phyloP scores from a whole-genome alignment of 2,113 vertebrate species.

The Symphodus melops region DNA sequence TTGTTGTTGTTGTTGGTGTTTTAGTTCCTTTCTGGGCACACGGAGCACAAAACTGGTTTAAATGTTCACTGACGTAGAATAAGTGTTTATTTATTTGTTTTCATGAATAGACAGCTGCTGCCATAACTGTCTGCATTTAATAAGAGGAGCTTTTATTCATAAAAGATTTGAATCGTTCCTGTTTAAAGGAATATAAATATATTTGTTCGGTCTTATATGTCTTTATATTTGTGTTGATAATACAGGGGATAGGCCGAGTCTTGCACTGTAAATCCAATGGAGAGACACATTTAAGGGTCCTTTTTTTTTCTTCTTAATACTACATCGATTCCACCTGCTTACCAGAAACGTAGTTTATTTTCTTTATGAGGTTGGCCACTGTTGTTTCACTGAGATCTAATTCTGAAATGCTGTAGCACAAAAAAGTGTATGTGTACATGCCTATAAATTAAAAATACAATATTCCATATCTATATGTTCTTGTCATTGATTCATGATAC shows the following conservation, averaged over 20 bases:
- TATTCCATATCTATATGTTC: slow-evolving; percentile 9
- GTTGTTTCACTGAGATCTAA: slow-evolving; percentile 75
- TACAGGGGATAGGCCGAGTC: slow-evolving; percentile 58
- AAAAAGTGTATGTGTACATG: slow-evolving; percentile 51
- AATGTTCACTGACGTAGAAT: slow-evolving; percentile 42
- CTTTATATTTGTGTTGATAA: slow-evolving; percentile 56
- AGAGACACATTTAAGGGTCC: slow-evolving; percentile 22
- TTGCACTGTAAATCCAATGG: slow-evolving; percentile 73
- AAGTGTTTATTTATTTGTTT: slow-evolving; percentile 59
- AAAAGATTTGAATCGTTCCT: slow-evolving; percentile 82
- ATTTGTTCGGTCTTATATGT: slow-evolving; percentile 61
- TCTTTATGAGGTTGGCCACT: slow-evolving; percentile 58
- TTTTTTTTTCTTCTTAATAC: slow-evolving; percentile 16
- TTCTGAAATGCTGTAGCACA: slow-evolving; percentile 72
- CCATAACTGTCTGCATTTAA: slow-evolving; percentile 66
- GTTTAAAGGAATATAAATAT: slow-evolving; percentile 84
- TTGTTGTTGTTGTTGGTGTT: slow-evolving; percentile 4
- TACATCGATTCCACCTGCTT: slow-evolving; percentile 50
- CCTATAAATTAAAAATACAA: slow-evolving; percentile 62
- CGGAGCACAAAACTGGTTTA: slow-evolving; percentile 44
- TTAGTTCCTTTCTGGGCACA: slow-evolving; percentile 16
- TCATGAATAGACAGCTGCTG: slow-evolving; percentile 63
- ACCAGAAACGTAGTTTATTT: slow-evolving; percentile 18
- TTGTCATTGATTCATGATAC: not conserved
- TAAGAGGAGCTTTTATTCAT: slow-evolving; percentile 76